Evolutionary conservation across 2,113 vertebrate genomes (phyloP).

Genomic region (Myrmecophaga tridactyla): DNA sequence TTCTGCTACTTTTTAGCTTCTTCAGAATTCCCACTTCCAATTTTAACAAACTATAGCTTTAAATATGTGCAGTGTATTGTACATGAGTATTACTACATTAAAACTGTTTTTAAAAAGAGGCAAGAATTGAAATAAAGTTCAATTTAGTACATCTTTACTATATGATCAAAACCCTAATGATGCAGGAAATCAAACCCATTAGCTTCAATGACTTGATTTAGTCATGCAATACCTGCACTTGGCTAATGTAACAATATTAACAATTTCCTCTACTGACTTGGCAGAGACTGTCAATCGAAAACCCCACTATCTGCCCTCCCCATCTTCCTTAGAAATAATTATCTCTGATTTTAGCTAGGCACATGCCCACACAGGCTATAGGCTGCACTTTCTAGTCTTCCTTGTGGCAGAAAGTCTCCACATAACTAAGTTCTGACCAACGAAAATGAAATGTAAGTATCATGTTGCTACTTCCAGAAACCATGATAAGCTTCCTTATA

Average conservation of each 20-base stretch:
- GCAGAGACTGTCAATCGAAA: not conserved
- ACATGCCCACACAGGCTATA: not conserved
- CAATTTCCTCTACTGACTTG: not conserved
- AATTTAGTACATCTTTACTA: not conserved
- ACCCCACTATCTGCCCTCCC: not conserved
- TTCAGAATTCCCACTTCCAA: not conserved
- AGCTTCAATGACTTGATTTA: not conserved
- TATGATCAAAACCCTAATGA: not conserved
- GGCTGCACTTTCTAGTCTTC: not conserved
- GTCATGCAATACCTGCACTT: not conserved
- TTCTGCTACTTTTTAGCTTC: not conserved
- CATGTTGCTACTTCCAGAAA: not conserved
- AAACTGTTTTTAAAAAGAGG: not conserved
- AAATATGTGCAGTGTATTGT: not conserved
- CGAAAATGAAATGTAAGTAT: not conserved
- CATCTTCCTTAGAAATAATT: not conserved
- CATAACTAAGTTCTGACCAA: not conserved
- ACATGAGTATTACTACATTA: not conserved
- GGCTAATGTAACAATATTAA: not conserved
- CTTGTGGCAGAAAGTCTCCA: not conserved
- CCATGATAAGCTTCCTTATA: too few relatives aligned
- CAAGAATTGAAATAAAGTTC: not conserved
- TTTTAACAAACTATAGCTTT: not conserved
- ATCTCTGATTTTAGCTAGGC: not conserved
- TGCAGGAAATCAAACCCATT: not conserved